phyloP scores from a whole-genome alignment of 2,113 vertebrate species.

The Clarias magur region DNA sequence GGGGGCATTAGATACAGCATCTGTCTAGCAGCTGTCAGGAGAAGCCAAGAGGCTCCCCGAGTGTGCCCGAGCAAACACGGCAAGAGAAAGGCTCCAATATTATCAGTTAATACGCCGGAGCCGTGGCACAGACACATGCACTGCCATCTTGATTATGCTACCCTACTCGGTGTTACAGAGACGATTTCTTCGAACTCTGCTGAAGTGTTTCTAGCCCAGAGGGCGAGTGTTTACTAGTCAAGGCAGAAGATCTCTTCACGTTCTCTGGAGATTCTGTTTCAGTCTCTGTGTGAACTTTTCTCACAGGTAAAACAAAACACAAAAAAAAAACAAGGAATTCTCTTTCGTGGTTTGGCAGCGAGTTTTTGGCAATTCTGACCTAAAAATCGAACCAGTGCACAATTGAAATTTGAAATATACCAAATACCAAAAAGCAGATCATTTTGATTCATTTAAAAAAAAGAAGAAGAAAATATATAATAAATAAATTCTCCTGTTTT shows the following conservation, averaged over 20 bases:
- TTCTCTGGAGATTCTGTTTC: not conserved
- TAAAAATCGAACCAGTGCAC: not conserved
- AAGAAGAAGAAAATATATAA: not conserved
- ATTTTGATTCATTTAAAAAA: not conserved
- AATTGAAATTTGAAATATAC: not conserved
- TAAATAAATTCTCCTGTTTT: no score
- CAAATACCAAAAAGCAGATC: not conserved
- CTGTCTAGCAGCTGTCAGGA: conserved; percentile 44
- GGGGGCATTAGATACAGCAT: conserved; percentile 43
- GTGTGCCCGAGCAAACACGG: conserved; percentile 23
- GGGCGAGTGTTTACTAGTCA: not conserved
- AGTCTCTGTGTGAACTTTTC: not conserved
- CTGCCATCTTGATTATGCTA: conserved; percentile 5
- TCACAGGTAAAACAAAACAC: not conserved
- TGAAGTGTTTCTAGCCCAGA: not conserved
- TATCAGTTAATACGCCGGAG: conserved; percentile 15
- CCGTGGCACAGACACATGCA: not conserved
- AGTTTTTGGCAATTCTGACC: not conserved
- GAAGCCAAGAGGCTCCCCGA: conserved; percentile 36
- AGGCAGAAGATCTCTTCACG: conserved; percentile 5
- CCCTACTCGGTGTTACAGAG: not conserved
- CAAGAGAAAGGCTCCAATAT: conserved; percentile 24
- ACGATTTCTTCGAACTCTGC: not conserved
- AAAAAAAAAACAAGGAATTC: not conserved
- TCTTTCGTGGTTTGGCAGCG: not conserved